Evolutionary conservation across 2,113 vertebrate species (phyloP).

Genomic region (Melanerpes formicivorus): DNA sequence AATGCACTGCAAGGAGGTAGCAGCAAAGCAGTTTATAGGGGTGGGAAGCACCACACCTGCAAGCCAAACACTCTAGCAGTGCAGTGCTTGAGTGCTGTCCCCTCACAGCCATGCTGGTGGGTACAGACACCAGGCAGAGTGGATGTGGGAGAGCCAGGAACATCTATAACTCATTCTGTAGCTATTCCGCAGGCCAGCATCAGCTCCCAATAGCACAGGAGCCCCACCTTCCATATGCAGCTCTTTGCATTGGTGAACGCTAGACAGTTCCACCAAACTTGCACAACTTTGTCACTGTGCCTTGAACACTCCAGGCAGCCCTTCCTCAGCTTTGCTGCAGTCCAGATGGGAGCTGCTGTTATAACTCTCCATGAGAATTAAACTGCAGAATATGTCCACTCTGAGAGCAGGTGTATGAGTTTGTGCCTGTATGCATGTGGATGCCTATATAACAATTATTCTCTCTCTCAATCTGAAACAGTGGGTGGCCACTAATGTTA

Average conservation of each 20-base stretch:
- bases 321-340: neutral
- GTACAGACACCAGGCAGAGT: neutral
- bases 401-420: neutral
- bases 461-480: neutral
- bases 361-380: neutral
- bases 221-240: neutral
- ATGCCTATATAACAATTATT: slow-evolving; percentile 43
- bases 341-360: neutral
- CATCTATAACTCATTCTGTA: neutral
- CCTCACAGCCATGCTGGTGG: accelerated
- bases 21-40: neutral
- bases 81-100: neutral
- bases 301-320: too few species aligned
- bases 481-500: slow-evolving; percentile 44
- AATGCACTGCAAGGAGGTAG: neutral
- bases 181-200: neutral
- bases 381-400: neutral
- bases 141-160: neutral
- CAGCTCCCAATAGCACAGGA: neutral
- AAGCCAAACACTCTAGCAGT: neutral
- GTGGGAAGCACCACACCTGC: accelerated
- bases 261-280: neutral
- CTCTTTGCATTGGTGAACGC: neutral
- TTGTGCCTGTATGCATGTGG: neutral
- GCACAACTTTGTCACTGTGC: neutral